Evolutionary conservation across 1,140 invertebrate species (phyloP), one percentile per base, ranked within the genome.

Genomic region (Drosophila sp.): DNA sequence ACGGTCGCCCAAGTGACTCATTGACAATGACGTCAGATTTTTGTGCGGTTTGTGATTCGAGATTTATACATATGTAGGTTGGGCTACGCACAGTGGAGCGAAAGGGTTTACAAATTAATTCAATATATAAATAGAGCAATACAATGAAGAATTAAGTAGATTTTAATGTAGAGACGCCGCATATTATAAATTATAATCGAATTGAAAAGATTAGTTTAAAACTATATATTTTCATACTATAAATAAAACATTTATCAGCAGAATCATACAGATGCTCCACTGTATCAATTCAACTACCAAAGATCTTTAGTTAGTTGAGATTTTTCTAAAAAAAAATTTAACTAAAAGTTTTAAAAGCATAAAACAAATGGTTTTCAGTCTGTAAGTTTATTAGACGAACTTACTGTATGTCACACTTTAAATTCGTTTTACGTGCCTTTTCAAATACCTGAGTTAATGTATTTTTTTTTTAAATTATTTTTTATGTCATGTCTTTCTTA

Each of bases 1-100:
- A 59, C 16, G 21, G n/a, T 38, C 1, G 38, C 11, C 9, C 1
- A 34, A 34, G 46, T 76, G 78, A 80, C n/a, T 80, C 78, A 80
- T 45, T 16, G 2, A 6, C 11, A 13, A 59, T 80, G 78, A 72
- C 67, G 66, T 80, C 75, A 57, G 54, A 38, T 71, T 40, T 40
- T 40, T 40, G 14, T 21, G 16, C n/a, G 16, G 29, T 34, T 45
- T 43, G 51, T 73, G 51, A 48, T 27, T 56, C 7, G 6, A 46
- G 41, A 46, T 46, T 59, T 13, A 38, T 38, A 13, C 36, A 36
- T n/a, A 36, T 36, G 40, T 57, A 43, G 54, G 53, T 41, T n/a
- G 13, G 32, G 4, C 56, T 29, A 29, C 7, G 14, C 56, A 46
- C 56, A 46, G 41, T 59, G 56, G 25, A 9, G 2, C 48, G 2